Percentiles rank a stretch among this genome's conserved stretches.
Evolutionary conservation across 2,113 vertebrate genomes (phyloP).

Genomic region (Heloderma charlesbogerti): DNA sequence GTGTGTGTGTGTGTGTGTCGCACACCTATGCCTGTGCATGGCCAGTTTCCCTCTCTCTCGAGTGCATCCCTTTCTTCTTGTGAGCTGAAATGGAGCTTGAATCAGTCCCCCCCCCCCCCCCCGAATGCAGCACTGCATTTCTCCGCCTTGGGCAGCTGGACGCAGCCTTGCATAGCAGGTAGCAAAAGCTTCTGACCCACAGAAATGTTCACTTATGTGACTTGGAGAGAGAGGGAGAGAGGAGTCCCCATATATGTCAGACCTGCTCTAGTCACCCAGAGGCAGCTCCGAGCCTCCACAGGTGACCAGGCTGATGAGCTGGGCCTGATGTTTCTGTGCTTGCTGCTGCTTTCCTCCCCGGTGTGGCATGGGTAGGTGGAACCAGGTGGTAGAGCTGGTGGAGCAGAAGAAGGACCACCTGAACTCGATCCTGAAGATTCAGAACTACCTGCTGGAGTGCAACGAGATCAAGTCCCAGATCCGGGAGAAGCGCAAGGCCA

Average conservation of each 20-base stretch:
- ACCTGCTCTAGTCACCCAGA: not conserved
- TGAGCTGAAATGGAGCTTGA: not conserved
- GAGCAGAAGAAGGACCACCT: conserved; percentile 89
- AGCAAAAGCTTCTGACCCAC: not conserved
- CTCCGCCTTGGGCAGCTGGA: not conserved
- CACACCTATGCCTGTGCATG: not conserved
- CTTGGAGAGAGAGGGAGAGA: not conserved
- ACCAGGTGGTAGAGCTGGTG: conserved; percentile 93
- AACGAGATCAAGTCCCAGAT: conserved; percentile 89
- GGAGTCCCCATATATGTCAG: too few species aligned
- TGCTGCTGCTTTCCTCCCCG: too few species aligned
- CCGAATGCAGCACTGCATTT: not conserved
- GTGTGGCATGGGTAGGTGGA: conserved; percentile 83
- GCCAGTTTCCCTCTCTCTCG: too few species aligned
- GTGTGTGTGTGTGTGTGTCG: not conserved
- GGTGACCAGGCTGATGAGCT: too few species aligned
- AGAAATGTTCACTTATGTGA: fast-evolving
- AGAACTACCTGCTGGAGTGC: conserved; percentile 95
- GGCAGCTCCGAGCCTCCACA: not conserved
- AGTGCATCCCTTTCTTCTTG: not conserved
- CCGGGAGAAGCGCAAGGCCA: conserved; percentile 88
- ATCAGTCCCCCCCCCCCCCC: not conserved
- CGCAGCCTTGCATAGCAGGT: not conserved
- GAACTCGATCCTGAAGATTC: conserved; percentile 85
- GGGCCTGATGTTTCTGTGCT: not conserved